phyloP scores from a whole-genome alignment of 2,113 vertebrate genomes.

The Thunnus maccoyii region DNA sequence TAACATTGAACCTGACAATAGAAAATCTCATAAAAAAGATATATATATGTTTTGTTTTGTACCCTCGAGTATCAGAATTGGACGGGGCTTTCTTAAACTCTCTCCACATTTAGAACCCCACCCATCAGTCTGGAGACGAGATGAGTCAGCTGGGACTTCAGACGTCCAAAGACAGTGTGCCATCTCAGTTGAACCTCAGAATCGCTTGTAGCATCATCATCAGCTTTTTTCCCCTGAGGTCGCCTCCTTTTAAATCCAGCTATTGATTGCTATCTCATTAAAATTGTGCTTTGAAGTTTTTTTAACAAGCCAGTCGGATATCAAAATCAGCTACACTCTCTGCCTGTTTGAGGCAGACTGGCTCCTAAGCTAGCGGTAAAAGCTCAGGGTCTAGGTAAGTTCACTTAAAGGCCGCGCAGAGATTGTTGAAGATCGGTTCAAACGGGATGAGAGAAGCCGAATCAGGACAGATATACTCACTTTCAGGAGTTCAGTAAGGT shows the following conservation, averaged over 20 bases:
- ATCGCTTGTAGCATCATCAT: slow-evolving; percentile 39
- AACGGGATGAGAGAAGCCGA: not conserved
- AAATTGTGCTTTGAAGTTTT: slow-evolving; percentile 42
- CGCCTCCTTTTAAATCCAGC: slow-evolving; percentile 24
- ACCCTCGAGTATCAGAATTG: not conserved
- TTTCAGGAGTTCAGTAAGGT: not conserved
- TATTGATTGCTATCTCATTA: slow-evolving; percentile 52
- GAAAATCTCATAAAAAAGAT: not conserved
- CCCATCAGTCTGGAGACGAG: slow-evolving; percentile 3
- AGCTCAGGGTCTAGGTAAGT: not conserved
- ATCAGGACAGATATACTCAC: not conserved
- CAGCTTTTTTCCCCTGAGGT: not conserved
- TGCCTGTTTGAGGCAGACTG: not conserved
- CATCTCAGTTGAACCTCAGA: slow-evolving; percentile 38
- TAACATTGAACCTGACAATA: not conserved
- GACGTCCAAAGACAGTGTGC: slow-evolving; percentile 1
- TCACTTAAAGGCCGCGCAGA: not conserved
- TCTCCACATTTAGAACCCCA: not conserved
- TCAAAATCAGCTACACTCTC: slow-evolving; percentile 6
- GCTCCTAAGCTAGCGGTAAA: not conserved
- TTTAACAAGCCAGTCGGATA: not conserved
- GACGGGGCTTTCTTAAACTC: not conserved
- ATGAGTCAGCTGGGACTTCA: slow-evolving; percentile 50
- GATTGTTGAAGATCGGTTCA: not conserved
- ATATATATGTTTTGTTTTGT: slow-evolving; percentile 4